A percentile compares a stretch with the other conserved stretches of the same genome.
These are phyloP conservation scores for Protonibea diacanthus DNA, from an alignment of 2,797 vertebrate genomes.

Conservation along the genomic window DNA sequence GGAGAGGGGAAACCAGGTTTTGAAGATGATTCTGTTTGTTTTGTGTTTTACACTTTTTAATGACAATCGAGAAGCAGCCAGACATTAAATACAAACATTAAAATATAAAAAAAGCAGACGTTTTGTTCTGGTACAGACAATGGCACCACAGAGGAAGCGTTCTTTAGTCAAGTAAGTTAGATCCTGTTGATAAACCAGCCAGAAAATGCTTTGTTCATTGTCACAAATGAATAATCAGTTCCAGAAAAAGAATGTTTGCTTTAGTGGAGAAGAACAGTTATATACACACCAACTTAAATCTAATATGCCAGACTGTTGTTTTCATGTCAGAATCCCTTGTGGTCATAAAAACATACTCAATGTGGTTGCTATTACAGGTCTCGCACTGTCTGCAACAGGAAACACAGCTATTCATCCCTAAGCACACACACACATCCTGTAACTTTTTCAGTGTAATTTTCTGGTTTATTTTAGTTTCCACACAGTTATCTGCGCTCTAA, in stretches of 20 bases:
- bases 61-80: background rate
- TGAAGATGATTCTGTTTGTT: background rate
- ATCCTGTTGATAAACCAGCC: background rate
- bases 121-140: background rate
- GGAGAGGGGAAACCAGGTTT: background rate
- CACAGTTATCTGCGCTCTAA: too few species aligned
- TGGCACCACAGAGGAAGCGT: background rate
- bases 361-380: slow-evolving; percentile 36
- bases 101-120: slow-evolving; percentile 1
- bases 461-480: background rate
- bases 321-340: background rate
- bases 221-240: background rate
- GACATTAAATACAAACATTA: background rate
- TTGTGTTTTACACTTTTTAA: background rate
- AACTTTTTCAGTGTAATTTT: background rate
- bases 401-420: background rate
- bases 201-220: slow-evolving; percentile 23
- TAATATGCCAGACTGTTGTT: background rate
- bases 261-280: background rate
- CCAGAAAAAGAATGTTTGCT: slow-evolving; percentile 13
- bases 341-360: background rate
- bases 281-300: background rate
- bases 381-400: background rate
- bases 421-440: background rate
- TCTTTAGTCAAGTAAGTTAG: background rate